Evolutionary conservation across 2,888 invertebrate species (phyloP), one percentile per base, ranked within the genome.

Genomic region (Aethes cnicana): DNA sequence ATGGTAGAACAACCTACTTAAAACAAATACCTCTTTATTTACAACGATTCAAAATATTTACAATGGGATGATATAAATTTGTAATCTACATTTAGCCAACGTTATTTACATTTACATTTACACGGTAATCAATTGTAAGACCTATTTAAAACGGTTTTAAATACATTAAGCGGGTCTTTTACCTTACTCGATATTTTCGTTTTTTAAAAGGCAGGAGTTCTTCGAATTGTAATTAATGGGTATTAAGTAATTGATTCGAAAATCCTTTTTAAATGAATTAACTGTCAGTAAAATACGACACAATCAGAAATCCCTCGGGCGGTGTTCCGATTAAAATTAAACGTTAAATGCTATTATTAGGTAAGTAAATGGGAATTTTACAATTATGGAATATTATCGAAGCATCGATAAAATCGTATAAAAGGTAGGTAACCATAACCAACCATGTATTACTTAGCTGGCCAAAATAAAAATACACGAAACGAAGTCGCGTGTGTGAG

Each of bases 1-100:
- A 64, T 77, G 79, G 80, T 82, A 66, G 68, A 72, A 72, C 65
- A 59, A 64, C 74, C 74, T 16, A 14, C 5, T n/a, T 25, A 16
- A 32, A 14, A 77, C 60, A 58, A 55, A 52, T 52, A 53, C 64
- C 63, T 65, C 66, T 62, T 64, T 71, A 72, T 84, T 69, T 84
- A 84, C 84, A 84, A 73, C 72, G 76, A 74, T 78, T 67, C 63
- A 74, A 80, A 82, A 76, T 86, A 85, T 86, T 74, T 87, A 86
- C 86, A 85, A 62, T 68, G 77, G 72, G 59, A 62, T 81, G 84
- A 82, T 83, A 81, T 81, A 77, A 80, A 76, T 66, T 73, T 69
- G 72, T 70, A 74, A 44, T 59, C 76, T 81, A 79, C 66, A 57
- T 46, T 78, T 75, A 78, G 47, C 66, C 66, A 62, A 68, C 61